Conservation (phyloP, 2,888 invertebrate species). For the Nomada fabriciana region DNA sequence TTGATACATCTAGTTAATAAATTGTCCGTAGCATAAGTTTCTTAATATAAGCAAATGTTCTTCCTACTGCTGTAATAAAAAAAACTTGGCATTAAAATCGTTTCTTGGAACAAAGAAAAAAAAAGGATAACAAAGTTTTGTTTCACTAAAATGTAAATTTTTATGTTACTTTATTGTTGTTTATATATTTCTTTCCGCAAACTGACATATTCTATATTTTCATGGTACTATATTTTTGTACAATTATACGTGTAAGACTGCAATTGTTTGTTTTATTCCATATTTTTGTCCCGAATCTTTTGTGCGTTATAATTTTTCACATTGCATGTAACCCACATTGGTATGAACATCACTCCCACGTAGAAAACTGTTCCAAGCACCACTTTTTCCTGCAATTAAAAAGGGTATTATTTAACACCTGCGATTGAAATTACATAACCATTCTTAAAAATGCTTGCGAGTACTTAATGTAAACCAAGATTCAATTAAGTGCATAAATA, state of each 20-base stretch:
- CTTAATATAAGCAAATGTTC: background rate
- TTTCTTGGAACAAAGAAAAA: background rate
- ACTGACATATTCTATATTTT: background rate
- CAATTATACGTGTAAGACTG: conserved; percentile 42
- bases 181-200: conserved; percentile 11
- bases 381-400: conserved; percentile 50
- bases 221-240: conserved; percentile 43
- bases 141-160: conserved; percentile 27
- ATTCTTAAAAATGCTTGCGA: background rate
- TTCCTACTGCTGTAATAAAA: background rate
- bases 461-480: background rate
- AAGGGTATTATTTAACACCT: background rate
- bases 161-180: conserved; percentile 12
- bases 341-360: background rate
- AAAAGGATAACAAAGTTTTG: conserved; percentile 19
- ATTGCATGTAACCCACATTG: conserved; percentile 6
- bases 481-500: too few species aligned
- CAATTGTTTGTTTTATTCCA: background rate
- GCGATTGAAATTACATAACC: background rate
- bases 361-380: background rate
- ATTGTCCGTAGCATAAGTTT: background rate
- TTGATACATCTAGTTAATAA: background rate
- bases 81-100: background rate
- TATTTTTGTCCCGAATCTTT: background rate
- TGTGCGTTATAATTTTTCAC: conserved; percentile 13